These are phyloP conservation scores for Onychostruthus taczanowskii DNA, from an alignment of 2,113 vertebrate genomes.

Conservation along the genomic window DNA sequence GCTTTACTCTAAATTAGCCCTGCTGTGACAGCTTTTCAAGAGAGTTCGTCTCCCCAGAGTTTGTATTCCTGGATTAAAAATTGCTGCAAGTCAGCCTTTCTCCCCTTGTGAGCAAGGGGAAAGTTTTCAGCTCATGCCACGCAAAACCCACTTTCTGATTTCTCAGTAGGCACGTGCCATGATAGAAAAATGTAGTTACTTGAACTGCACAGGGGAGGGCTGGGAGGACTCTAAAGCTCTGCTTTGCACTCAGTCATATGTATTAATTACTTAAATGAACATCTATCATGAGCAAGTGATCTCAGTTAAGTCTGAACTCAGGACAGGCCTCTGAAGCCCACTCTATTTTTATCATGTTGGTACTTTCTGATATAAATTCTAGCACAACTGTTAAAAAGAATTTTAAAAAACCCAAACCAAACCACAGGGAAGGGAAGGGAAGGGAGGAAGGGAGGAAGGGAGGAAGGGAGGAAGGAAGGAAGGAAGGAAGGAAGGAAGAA, in stretches of 20 bases:
- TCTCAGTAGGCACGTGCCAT: background rate
- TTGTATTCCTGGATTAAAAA: background rate
- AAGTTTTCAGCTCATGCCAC: background rate
- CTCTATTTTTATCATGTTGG: background rate
- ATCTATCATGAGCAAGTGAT: background rate
- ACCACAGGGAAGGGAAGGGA: background rate
- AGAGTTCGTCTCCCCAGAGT: background rate
- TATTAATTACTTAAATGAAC: background rate
- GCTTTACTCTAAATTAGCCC: background rate
- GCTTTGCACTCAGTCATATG: background rate
- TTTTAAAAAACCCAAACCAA: background rate
- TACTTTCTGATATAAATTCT: background rate
- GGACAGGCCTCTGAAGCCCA: background rate
- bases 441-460: too few relatives aligned
- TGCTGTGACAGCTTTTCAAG: background rate
- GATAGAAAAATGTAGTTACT: background rate
- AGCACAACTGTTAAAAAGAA: background rate
- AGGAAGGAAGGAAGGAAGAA: background rate
- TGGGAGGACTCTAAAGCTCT: background rate
- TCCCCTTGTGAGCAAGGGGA: background rate
- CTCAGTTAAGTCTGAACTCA: background rate
- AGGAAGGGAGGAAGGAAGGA: too few relatives aligned
- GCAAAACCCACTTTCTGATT: background rate
- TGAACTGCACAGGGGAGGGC: rapidly evolving
- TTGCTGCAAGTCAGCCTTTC: background rate